Conservation (phyloP, 2,113 vertebrate genomes). For the Perognathus longimembris region DNA sequence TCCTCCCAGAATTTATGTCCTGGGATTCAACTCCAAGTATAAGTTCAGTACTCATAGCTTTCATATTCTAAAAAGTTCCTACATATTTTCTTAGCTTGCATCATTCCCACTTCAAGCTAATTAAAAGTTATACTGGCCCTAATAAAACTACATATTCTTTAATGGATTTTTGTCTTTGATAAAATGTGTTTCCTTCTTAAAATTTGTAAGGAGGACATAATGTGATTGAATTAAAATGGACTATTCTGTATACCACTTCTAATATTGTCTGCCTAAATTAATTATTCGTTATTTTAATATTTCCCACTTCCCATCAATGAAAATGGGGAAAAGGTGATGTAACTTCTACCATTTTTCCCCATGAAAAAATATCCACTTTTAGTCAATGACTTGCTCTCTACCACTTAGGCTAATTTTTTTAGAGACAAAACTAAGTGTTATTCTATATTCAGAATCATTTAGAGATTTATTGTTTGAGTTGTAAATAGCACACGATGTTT, state of each 20-base stretch:
- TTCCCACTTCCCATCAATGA: conserved; percentile 23
- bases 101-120: not conserved
- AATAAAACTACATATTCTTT: not conserved
- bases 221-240: not conserved
- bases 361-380: not conserved
- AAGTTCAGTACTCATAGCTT: not conserved
- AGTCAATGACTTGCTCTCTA: not conserved
- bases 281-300: not conserved
- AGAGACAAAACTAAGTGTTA: not conserved
- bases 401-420: not conserved
- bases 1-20: not conserved
- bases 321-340: not conserved
- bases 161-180: not conserved
- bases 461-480: conserved; percentile 7
- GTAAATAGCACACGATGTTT: conserved; percentile 56
- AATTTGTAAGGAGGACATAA: not conserved
- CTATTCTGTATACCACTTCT: not conserved
- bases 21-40: not conserved
- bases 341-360: not conserved
- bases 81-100: not conserved
- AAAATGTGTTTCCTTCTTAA: not conserved
- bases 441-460: conserved; percentile 23
- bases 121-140: not conserved
- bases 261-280: not conserved
- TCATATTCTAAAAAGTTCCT: not conserved